These are phyloP conservation scores for Garrulus glandarius DNA, from an alignment of 2,797 vertebrate species.

Conservation along the genomic window DNA sequence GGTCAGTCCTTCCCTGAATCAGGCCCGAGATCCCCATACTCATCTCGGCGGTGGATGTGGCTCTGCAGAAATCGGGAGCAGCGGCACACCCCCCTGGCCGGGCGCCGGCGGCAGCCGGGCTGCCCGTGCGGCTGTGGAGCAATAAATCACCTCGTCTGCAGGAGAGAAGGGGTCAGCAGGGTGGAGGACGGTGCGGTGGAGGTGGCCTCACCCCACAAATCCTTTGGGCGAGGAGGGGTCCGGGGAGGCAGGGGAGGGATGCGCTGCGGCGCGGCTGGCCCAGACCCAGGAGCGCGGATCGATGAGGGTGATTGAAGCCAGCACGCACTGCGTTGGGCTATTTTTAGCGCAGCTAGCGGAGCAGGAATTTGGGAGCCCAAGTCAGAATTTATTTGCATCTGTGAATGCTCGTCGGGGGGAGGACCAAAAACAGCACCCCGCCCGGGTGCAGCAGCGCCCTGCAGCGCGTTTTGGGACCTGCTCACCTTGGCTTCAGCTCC, in stretches of 20 bases:
- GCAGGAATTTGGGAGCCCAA: slow-evolving; percentile 41
- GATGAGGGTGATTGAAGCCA: slow-evolving; percentile 31
- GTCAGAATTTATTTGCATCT: slow-evolving; percentile 60
- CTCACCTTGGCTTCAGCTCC: background rate
- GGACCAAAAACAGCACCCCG: rapidly evolving
- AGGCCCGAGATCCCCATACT: rapidly evolving
- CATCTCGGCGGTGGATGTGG: rapidly evolving
- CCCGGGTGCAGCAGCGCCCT: background rate
- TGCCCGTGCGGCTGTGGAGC: background rate
- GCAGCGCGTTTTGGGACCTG: rapidly evolving
- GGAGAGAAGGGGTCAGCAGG: background rate
- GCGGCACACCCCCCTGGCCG: background rate
- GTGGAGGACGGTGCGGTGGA: background rate
- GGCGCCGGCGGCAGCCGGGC: background rate
- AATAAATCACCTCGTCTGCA: background rate
- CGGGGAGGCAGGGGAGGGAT: rapidly evolving
- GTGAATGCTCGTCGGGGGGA: background rate
- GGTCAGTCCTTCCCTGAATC: background rate
- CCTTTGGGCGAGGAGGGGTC: rapidly evolving
- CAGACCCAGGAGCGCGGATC: background rate
- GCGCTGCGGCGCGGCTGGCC: background rate
- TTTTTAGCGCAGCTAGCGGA: slow-evolving; percentile 59
- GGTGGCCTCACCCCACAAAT: background rate
- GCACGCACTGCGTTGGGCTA: background rate
- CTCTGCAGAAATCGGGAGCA: background rate